Base-by-base conservation (phyloP, 2,797 vertebrate species). In the Psittacula echo region DNA sequence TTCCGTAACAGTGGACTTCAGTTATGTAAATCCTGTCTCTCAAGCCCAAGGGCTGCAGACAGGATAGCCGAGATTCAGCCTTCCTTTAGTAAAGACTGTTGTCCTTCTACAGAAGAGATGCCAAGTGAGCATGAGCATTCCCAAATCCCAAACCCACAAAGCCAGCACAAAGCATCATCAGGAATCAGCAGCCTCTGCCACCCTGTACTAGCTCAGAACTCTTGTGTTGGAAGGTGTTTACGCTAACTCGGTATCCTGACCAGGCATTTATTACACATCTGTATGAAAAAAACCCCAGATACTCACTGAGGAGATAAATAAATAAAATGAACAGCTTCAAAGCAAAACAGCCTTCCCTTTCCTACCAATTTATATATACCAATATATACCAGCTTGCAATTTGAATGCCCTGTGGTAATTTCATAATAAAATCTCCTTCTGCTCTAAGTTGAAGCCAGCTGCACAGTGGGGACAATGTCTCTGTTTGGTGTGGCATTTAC, bases 401-500 rank as follows among this genome's bases (percentile, higher is more conserved):
- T 83, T 78, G 45, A 87, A 77, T 37, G 32, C 19, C 41, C n/a
- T 21, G 21, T 10, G 14, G 30, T 45, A 82, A 82, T 89, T 92
- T 61, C 1, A 0, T 73, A 87, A 85, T 32, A 61, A 45, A 77
- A 39, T 7, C 45, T 91, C 51, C 64, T 64, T 58, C 66, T 78
- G 39, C 65, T 88, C 22, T 22, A 65, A 74, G n/a, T 74, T 51
- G 48, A 68, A 91, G 68, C 34, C 50, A 95, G 68, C 83, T 80
- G 75, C 45, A 42, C 41, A 94, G 37, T 8, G 5, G 42, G 68
- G 24, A 93, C 78, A 95, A 84, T 42, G 47, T 70, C 66, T 80
- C 82, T 68, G 72, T 87, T 83, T 24, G 67, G 62, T 77, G 66
- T 83, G 92, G 73, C 68, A 87, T 89, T 91, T 89, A 68, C 44